These are phyloP conservation scores for Pollachius pollachius DNA, from an alignment of 2,113 vertebrate species.

Conservation along the genomic window DNA sequence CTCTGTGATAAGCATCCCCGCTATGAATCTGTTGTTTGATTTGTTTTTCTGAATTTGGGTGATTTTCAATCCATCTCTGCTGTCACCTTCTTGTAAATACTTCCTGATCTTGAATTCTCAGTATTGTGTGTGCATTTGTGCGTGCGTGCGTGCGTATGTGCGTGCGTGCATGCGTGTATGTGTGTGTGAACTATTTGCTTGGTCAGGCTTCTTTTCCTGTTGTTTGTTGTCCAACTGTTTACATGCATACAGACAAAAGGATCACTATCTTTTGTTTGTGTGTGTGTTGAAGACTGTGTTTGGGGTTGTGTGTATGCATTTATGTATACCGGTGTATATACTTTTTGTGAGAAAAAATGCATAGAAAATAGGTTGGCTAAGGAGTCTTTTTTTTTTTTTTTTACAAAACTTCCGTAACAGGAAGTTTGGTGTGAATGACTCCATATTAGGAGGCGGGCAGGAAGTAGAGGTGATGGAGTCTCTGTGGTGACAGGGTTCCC, in stretches of 20 bases:
- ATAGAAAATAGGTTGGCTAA: background rate
- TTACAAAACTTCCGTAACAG: constrained; percentile 42
- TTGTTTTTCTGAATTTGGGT: too few species aligned
- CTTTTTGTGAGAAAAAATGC: background rate
- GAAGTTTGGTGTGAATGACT: constrained; percentile 55
- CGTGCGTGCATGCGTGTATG: constrained; percentile 4
- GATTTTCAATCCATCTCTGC: background rate
- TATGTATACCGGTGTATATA: background rate
- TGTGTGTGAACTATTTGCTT: constrained; percentile 42
- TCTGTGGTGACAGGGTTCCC: constrained; percentile 55
- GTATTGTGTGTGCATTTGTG: constrained; percentile 47
- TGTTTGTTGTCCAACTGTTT: constrained; percentile 70
- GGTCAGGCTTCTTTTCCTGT: constrained; percentile 54
- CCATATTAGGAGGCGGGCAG: constrained; percentile 56
- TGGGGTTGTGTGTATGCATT: background rate
- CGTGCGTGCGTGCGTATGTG: constrained; percentile 28
- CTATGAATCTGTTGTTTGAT: too few species aligned
- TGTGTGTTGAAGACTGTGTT: constrained; percentile 5
- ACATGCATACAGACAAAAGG: constrained; percentile 56
- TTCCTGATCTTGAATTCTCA: constrained; percentile 62
- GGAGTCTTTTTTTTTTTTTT: background rate
- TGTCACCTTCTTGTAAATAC: constrained; percentile 34
- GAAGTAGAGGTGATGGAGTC: constrained; percentile 65
- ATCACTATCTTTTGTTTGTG: constrained; percentile 54
- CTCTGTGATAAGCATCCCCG: constrained; percentile 17